These are phyloP conservation scores for Mactromeris polynyma DNA, from an alignment of 2,888 invertebrate species.

Conservation along the genomic window DNA sequence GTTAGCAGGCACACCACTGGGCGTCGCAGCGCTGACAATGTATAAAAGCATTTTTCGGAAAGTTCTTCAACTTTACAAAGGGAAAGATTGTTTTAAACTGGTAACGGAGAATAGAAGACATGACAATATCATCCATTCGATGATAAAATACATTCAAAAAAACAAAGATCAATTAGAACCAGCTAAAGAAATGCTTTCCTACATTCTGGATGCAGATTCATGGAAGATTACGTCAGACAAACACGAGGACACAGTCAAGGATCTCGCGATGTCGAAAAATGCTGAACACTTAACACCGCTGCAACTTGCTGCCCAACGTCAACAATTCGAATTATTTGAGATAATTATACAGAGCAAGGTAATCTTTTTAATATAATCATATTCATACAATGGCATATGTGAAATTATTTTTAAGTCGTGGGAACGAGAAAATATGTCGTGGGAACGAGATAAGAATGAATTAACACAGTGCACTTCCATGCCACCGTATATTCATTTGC, in stretches of 20 bases:
- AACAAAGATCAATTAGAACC: neutral
- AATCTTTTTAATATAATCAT: neutral
- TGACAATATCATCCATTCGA: constrained; percentile 10
- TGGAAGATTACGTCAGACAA: neutral
- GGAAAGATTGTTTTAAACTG: neutral
- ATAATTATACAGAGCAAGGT: constrained; percentile 8
- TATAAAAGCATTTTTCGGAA: neutral
- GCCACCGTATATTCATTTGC: too few species aligned
- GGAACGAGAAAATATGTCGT: too few species aligned
- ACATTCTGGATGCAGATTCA: neutral
- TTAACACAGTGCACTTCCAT: too few species aligned
- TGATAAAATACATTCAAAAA: constrained; percentile 10
- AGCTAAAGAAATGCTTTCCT: neutral
- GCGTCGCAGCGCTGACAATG: constrained; percentile 16
- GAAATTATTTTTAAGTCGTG: too few species aligned
- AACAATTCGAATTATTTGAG: constrained; percentile 14
- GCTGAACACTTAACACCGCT: neutral
- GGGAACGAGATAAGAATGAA: too few species aligned
- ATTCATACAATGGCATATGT: neutral
- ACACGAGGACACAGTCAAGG: neutral
- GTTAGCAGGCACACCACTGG: neutral
- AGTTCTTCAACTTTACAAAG: neutral
- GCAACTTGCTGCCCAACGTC: neutral
- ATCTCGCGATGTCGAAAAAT: neutral
- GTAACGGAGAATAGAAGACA: neutral